Evolutionary conservation across 2,888 invertebrate species (phyloP).

Genomic region (Macaria notata): DNA sequence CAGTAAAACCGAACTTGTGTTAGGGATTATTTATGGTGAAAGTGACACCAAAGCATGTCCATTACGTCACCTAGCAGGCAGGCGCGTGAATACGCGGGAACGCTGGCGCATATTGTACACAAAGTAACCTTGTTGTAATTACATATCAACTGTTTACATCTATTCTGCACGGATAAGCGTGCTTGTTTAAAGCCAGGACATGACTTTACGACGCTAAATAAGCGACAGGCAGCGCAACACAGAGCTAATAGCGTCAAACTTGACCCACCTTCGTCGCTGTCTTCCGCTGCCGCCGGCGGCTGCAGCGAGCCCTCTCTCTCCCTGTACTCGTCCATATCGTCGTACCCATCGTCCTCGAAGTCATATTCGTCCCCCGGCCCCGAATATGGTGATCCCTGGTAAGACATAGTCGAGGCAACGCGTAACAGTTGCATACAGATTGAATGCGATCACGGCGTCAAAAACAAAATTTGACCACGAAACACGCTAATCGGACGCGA

Average conservation of each 20-base stretch:
- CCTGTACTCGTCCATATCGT: constrained; percentile 86
- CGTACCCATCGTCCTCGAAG: constrained; percentile 87
- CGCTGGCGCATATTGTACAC: constrained; percentile 32
- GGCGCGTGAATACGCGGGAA: constrained; percentile 66
- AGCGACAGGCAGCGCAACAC: constrained; percentile 55
- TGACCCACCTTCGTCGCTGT: constrained; percentile 80
- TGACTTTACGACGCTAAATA: constrained; percentile 37
- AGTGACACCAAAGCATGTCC: constrained; percentile 51
- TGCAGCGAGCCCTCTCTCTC: constrained; percentile 82
- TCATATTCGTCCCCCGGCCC: constrained; percentile 87
- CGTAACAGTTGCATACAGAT: constrained; percentile 82
- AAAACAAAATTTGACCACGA: constrained; percentile 61
- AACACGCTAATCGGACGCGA: constrained; percentile 45
- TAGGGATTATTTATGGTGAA: constrained; percentile 50
- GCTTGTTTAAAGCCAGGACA: constrained; percentile 1
- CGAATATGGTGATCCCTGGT: constrained; percentile 86
- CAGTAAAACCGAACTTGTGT: constrained; percentile 4
- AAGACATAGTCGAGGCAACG: constrained; percentile 84
- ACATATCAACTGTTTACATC: constrained; percentile 60
- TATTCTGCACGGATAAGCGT: constrained; percentile 29
- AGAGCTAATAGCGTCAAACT: constrained; percentile 57
- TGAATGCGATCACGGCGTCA: constrained; percentile 67
- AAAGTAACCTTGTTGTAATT: constrained; percentile 54
- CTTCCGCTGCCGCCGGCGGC: constrained; percentile 83
- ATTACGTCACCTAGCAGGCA: constrained; percentile 69